Percentiles rank a stretch among this genome's conserved stretches.
Conservation (phyloP, 2,888 invertebrate species). For the Trilocha varians region DNA sequence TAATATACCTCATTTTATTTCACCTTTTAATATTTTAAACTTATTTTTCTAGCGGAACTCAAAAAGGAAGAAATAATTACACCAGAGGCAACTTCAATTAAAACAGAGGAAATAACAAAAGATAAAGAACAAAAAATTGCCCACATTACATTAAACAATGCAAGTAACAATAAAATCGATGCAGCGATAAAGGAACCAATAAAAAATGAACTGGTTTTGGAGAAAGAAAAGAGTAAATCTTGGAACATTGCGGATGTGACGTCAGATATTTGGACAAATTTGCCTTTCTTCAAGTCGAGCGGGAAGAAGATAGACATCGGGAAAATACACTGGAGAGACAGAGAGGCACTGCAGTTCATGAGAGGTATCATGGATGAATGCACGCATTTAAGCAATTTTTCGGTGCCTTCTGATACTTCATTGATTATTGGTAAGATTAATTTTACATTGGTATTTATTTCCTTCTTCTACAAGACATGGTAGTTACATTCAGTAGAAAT, state of each 20-base stretch:
- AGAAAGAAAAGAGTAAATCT: conserved; percentile 17
- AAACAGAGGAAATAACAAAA: neutral
- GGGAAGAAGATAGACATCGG: conserved; percentile 70
- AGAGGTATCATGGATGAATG: conserved; percentile 98
- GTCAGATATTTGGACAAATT: conserved; percentile 47
- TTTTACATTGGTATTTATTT: conserved; percentile 7
- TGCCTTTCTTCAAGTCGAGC: conserved; percentile 45
- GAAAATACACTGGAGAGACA: conserved; percentile 80
- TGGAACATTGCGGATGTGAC: conserved; percentile 57
- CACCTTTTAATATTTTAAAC: neutral
- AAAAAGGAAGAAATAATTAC: neutral
- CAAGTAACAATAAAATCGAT: neutral
- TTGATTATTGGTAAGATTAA: conserved; percentile 79
- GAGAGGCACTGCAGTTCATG: conserved; percentile 94
- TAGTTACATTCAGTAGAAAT: no score
- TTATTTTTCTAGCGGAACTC: neutral
- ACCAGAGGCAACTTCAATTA: neutral
- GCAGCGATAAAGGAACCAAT: conserved; percentile 2
- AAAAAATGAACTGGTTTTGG: conserved; percentile 9
- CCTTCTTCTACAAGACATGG: neutral
- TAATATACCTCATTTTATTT: no score
- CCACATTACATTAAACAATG: neutral
- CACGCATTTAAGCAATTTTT: conserved; percentile 95
- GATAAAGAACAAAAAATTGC: neutral
- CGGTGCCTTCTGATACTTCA: conserved; percentile 88